Evolutionary conservation across 1,140 invertebrate genomes (phyloP).

Genomic region (Dendrolimus punctatus): DNA sequence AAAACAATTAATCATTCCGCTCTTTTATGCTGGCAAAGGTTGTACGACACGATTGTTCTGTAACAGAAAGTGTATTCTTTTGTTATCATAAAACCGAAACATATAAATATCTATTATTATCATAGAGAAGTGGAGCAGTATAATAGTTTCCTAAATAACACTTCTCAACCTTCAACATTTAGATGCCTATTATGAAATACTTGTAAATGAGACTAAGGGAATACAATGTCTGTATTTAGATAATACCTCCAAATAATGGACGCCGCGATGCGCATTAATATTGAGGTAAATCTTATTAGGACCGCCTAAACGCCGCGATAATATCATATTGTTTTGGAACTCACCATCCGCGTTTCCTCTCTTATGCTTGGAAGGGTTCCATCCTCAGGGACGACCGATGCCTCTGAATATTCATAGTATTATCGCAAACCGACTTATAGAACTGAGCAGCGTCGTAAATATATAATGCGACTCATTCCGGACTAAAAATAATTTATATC

Average conservation of each 20-base stretch:
- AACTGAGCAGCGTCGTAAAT: slow-evolving; percentile 42
- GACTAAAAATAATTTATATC: slow-evolving; percentile 23
- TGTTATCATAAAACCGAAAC: slow-evolving; percentile 34
- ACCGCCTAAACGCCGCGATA: slow-evolving; percentile 63
- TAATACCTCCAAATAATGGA: slow-evolving; percentile 65
- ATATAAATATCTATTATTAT: slow-evolving; percentile 14
- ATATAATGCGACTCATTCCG: slow-evolving; percentile 30
- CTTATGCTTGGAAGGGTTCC: slow-evolving; percentile 61
- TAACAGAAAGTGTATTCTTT: slow-evolving; percentile 45
- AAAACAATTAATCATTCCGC: slow-evolving; percentile 66
- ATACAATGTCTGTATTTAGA: slow-evolving; percentile 43
- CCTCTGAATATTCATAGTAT: slow-evolving; percentile 59
- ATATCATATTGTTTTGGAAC: slow-evolving; percentile 69
- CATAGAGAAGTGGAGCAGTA: slow-evolving; percentile 19
- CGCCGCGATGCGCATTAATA: slow-evolving; percentile 63
- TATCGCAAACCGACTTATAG: slow-evolving; percentile 43
- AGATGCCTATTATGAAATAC: slow-evolving; percentile 14
- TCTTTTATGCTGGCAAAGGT: slow-evolving; percentile 63
- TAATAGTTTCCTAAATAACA: slow-evolving; percentile 23
- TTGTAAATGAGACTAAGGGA: slow-evolving; percentile 25
- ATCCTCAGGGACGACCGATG: slow-evolving; percentile 46
- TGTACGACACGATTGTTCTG: slow-evolving; percentile 55
- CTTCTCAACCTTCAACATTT: slow-evolving; percentile 13
- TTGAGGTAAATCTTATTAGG: slow-evolving; percentile 70
- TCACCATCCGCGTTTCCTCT: slow-evolving; percentile 58